A percentile compares a stretch with the other conserved stretches of the same genome.
Conservation (phyloP, 2,888 invertebrate genomes). For the Nephrotoma guestfalica region DNA sequence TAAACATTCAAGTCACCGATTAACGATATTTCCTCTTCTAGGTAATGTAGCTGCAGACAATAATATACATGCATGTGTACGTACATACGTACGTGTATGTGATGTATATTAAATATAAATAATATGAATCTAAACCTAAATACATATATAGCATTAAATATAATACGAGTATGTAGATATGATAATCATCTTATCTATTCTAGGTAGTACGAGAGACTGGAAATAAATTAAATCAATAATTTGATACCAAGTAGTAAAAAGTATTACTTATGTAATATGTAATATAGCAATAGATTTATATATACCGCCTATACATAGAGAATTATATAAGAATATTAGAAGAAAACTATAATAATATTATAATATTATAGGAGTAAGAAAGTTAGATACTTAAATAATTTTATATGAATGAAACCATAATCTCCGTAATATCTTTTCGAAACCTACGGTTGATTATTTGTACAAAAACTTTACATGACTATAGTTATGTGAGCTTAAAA, state of each 20-base stretch:
- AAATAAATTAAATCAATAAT: background rate
- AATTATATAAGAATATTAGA: background rate
- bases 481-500: no score
- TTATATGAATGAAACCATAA: background rate
- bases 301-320: no score
- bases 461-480: background rate
- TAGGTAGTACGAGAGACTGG: background rate
- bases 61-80: no score
- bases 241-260: background rate
- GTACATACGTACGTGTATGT: no score
- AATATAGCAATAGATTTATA: background rate
- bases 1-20: no score
- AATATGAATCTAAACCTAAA: no score
- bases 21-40: no score
- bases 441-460: background rate
- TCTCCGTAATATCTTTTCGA: background rate
- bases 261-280: background rate
- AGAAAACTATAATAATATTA: background rate
- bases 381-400: background rate
- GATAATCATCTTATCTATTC: background rate
- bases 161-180: background rate
- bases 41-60: no score
- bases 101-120: no score
- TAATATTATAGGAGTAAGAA: background rate
- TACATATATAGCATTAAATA: no score